Base-by-base conservation (phyloP, 2,888 invertebrate species). In the Mystacides longicornis region DNA sequence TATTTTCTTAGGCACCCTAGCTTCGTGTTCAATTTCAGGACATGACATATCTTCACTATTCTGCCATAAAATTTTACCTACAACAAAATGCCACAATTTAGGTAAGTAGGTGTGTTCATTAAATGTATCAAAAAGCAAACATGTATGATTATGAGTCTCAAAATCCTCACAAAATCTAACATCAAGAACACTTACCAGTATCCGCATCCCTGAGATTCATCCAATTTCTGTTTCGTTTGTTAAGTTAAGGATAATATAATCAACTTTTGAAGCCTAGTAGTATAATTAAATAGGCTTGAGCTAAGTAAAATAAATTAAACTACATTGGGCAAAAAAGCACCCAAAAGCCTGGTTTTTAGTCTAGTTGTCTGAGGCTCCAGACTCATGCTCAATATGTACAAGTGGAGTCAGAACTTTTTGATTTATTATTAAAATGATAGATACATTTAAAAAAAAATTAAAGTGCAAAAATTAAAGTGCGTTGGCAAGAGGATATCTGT, bases 151-250 rank as follows among this genome's bases (percentile, higher is more conserved):
- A 20, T 21, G 33, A 51, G 37, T 21, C 20, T 37, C 16, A 49
- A 21, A 22, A 27, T n/a, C 5, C 16, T 11, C 21, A 2, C 21
- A 51, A 51, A 9, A 33, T 19, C 19, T 20, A 1, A 20, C 16
- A 23, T n/a, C 37, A 23, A 23, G 1, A 42, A 23, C 14, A 9
- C 23, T 18, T 64, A 77, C 77, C 77, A 65, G 78, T 84, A 67
- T 97, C 97, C 14, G 92, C 94, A 81, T 99, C 97, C 53, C 96
- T 81, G 45, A 99, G 75, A 71, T 94, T 97, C 89, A 98, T 97
- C 92, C 96, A 98, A 74, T 99, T 98, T 60, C 87, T 87, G 68
- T 60, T 52, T 23, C 45, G 54, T 42, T 53, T 19, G 37, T 49
- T 49, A 59, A 22, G 63, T 69, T 68, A 70, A 71, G 65, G 57